phyloP scores from a whole-genome alignment of 1,140 invertebrate species.

The Colletes gigas region DNA sequence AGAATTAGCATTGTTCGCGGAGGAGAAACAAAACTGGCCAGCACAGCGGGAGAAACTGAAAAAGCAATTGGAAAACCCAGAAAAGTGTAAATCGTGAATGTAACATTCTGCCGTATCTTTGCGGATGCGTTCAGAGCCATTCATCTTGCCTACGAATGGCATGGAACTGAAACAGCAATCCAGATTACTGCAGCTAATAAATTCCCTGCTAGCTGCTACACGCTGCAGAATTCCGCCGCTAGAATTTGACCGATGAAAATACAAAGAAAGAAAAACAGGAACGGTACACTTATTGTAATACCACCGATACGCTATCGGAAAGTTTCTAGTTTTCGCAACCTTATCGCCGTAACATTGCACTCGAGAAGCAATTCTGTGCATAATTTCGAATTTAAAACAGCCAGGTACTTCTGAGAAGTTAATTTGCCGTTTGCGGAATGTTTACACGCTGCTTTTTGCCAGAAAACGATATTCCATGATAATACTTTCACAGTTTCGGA shows the following conservation, averaged over 20 bases:
- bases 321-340: not conserved
- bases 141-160: slow-evolving; percentile 15
- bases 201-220: slow-evolving; percentile 10
- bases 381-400: not conserved
- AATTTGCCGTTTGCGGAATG: no score
- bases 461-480: no score
- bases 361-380: not conserved
- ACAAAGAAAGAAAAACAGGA: not conserved
- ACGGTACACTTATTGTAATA: not conserved
- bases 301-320: not conserved
- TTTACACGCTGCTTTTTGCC: no score
- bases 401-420: no score
- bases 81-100: slow-evolving; percentile 34
- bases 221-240: not conserved
- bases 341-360: not conserved
- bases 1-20: not conserved
- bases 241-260: slow-evolving; percentile 3
- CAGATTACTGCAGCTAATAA: slow-evolving; percentile 40
- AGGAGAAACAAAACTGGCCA: not conserved
- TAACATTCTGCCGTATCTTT: slow-evolving; percentile 25
- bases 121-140: slow-evolving; percentile 13
- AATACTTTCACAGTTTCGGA: no score
- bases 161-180: slow-evolving; percentile 39
- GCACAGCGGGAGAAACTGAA: not conserved
- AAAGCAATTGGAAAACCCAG: slow-evolving; percentile 15